Conservation (phyloP, 2,113 vertebrate species). For the Sylvietta virens region DNA sequence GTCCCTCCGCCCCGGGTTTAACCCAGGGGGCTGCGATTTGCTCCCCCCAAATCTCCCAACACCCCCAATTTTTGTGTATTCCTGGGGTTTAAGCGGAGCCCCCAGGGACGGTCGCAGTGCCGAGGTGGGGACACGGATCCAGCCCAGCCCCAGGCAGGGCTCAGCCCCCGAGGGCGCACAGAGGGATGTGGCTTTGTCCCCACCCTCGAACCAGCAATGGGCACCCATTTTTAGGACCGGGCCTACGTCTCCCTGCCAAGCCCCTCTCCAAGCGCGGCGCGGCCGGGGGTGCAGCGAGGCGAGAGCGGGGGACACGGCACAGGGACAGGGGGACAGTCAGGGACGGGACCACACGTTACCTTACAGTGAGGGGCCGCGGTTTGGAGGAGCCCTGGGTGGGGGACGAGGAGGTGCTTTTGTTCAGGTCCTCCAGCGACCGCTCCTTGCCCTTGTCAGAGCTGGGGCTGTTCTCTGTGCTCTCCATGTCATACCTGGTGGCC, state of each 20-base stretch:
- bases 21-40: neutral
- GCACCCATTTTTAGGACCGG: neutral
- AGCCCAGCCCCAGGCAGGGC: neutral
- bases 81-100: neutral
- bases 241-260: neutral
- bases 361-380: conserved; percentile 77
- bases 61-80: neutral
- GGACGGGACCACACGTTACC: conserved; percentile 63
- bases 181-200: neutral
- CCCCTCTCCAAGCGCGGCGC: neutral
- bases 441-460: conserved; percentile 79
- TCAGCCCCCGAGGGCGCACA: accelerated
- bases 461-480: conserved; percentile 74
- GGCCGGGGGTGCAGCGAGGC: neutral
- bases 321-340: neutral
- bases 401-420: conserved; percentile 61
- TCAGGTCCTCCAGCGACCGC: conserved; percentile 82
- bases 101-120: accelerated
- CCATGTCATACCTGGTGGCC: conserved; percentile 79
- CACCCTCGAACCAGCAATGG: neutral
- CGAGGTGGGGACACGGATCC: neutral
- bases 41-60: neutral
- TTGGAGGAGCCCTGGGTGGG: conserved; percentile 72
- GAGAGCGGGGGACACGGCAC: neutral
- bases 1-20: neutral